Evolutionary conservation across 2,888 invertebrate genomes (phyloP).

Genomic region (Drosophila fulvimacula): DNA sequence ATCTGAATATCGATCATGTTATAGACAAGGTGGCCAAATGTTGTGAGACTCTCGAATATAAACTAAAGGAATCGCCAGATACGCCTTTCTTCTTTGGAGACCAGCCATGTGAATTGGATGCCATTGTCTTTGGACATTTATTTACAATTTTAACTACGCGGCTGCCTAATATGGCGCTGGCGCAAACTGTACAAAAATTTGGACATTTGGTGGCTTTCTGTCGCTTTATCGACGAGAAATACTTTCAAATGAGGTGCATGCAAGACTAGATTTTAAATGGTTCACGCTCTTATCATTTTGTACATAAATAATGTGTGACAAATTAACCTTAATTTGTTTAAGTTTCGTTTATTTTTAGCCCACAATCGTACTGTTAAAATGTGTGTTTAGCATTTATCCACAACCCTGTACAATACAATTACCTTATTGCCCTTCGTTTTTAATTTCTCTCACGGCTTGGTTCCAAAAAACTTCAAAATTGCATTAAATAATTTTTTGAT

Average conservation of each 20-base stretch:
- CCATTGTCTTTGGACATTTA: constrained; percentile 98
- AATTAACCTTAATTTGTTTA: constrained; percentile 13
- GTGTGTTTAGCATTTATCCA: constrained; percentile 16
- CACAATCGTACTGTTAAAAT: constrained; percentile 5
- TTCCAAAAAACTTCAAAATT: background rate
- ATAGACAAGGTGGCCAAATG: constrained; percentile 90
- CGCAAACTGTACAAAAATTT: constrained; percentile 91
- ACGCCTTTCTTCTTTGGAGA: constrained; percentile 91
- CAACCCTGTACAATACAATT: constrained; percentile 5
- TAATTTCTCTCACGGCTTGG: constrained; percentile 1
- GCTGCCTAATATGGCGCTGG: constrained; percentile 92
- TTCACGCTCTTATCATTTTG: constrained; percentile 11
- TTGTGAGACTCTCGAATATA: constrained; percentile 93
- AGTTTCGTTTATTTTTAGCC: constrained; percentile 14
- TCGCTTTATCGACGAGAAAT: constrained; percentile 92
- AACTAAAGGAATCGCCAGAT: constrained; percentile 89
- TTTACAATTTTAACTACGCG: constrained; percentile 96
- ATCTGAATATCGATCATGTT: constrained; percentile 92
- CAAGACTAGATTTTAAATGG: constrained; percentile 32
- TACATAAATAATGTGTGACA: constrained; percentile 20
- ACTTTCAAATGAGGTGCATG: constrained; percentile 86
- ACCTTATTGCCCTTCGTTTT: constrained; percentile 3
- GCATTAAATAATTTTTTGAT: background rate
- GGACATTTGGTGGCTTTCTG: constrained; percentile 92
- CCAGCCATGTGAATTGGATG: constrained; percentile 97